Evolutionary conservation across 2,113 vertebrate species (phyloP).

Genomic region (Scopus umbretta): DNA sequence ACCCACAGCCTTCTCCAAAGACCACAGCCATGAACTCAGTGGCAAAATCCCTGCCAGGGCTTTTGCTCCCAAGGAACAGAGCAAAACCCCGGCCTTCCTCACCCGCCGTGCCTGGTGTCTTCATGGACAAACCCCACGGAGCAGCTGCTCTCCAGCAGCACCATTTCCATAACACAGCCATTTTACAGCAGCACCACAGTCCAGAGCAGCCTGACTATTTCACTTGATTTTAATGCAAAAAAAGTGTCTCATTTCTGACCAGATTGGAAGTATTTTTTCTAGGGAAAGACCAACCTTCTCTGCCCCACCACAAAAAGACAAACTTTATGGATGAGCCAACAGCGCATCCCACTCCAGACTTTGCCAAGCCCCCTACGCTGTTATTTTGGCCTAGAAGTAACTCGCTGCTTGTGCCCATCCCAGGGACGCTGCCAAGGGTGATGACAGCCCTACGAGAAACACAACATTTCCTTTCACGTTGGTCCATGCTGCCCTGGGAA

Average conservation of each 20-base stretch:
- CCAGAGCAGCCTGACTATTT: not conserved
- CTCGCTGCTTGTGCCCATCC: accelerated
- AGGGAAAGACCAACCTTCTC: not conserved
- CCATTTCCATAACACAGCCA: accelerated
- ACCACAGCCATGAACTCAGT: accelerated
- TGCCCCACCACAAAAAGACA: not conserved
- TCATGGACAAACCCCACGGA: accelerated
- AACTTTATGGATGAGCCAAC: accelerated
- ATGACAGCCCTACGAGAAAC: accelerated
- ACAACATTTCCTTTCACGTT: not conserved
- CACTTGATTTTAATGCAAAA: not conserved
- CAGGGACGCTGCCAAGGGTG: not conserved
- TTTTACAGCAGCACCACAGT: not conserved
- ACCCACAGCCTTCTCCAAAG: not conserved
- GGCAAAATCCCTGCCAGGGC: accelerated
- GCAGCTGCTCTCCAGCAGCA: not conserved
- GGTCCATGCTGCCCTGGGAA: not conserved
- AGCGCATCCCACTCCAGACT: not conserved
- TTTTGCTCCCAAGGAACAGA: no score
- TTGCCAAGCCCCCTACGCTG: not conserved
- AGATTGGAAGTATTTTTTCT: not conserved
- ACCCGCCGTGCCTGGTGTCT: accelerated
- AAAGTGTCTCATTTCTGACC: not conserved
- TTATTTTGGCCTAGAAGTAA: not conserved
- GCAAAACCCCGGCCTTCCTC: not conserved